A percentile compares a stretch with the other conserved stretches of the same genome.
Conservation (phyloP, 2,113 vertebrate species). For the Phocoena phocoena region DNA sequence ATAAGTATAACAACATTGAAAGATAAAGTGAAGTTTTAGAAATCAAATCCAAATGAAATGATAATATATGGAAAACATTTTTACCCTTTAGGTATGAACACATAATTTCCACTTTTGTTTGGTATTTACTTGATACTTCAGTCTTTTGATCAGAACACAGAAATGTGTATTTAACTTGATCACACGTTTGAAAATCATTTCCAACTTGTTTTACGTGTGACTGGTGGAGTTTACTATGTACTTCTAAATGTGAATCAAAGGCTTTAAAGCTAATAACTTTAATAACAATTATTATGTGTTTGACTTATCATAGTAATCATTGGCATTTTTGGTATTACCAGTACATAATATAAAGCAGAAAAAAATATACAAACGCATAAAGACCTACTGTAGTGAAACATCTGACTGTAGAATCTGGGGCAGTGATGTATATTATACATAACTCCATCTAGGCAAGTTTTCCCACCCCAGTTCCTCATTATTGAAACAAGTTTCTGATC, state of each 20-base stretch:
- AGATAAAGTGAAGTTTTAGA: slow-evolving; percentile 36
- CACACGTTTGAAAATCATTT: slow-evolving; percentile 56
- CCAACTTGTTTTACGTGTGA: slow-evolving; percentile 49
- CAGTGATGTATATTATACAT: not conserved
- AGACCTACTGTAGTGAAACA: not conserved
- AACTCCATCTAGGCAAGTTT: not conserved
- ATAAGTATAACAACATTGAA: slow-evolving; percentile 5
- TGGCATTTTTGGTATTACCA: slow-evolving; percentile 15
- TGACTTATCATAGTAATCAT: slow-evolving; percentile 55
- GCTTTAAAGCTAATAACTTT: slow-evolving; percentile 62
- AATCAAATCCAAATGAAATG: slow-evolving; percentile 44
- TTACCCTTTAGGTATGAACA: slow-evolving; percentile 15
- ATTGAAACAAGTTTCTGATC: not conserved
- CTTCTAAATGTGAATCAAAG: slow-evolving; percentile 58
- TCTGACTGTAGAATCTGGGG: not conserved
- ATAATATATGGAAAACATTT: slow-evolving; percentile 32
- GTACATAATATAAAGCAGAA: not conserved
- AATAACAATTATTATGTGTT: slow-evolving; percentile 62
- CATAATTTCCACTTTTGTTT: slow-evolving; percentile 61
- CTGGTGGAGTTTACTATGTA: slow-evolving; percentile 58
- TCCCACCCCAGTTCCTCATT: not conserved
- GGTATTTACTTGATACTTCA: slow-evolving; percentile 49
- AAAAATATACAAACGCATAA: slow-evolving; percentile 35
- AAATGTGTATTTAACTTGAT: slow-evolving; percentile 61
- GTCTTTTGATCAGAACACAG: slow-evolving; percentile 58